Evolutionary conservation across 2,888 invertebrate genomes (phyloP).

Genomic region (Zhuqinia jingwanae): DNA sequence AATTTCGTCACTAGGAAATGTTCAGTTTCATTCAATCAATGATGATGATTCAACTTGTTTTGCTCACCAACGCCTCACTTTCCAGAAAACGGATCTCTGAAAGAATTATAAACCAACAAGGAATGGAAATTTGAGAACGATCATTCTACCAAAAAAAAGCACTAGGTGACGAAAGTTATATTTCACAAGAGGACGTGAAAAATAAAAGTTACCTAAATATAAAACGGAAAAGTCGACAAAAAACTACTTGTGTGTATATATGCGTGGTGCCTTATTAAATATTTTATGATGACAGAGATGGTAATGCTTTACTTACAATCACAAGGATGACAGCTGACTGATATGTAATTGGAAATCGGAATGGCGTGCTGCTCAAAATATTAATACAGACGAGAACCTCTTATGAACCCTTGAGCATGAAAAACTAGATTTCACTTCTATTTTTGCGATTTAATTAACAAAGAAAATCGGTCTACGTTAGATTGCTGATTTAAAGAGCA

Average conservation of each 20-base stretch:
- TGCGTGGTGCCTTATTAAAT: neutral
- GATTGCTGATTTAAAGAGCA: too few relatives aligned
- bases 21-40: neutral
- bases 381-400: neutral
- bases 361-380: conserved; percentile 11
- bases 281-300: conserved; percentile 1
- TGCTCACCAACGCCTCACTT: neutral
- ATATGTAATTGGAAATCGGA: conserved; percentile 37
- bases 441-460: conserved; percentile 18
- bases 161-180: too few relatives aligned
- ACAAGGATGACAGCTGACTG: conserved; percentile 23
- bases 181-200: neutral
- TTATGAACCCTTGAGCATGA: neutral
- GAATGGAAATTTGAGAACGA: neutral
- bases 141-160: neutral
- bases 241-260: neutral
- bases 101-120: neutral
- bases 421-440: neutral
- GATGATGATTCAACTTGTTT: neutral
- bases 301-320: neutral
- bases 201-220: too few relatives aligned
- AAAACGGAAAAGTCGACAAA: too few relatives aligned
- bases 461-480: neutral
- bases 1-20: too few relatives aligned
- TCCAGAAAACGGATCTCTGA: neutral